Evolutionary conservation across 2,113 vertebrate species (phyloP).

Genomic region (Notarius lentiginosus): DNA sequence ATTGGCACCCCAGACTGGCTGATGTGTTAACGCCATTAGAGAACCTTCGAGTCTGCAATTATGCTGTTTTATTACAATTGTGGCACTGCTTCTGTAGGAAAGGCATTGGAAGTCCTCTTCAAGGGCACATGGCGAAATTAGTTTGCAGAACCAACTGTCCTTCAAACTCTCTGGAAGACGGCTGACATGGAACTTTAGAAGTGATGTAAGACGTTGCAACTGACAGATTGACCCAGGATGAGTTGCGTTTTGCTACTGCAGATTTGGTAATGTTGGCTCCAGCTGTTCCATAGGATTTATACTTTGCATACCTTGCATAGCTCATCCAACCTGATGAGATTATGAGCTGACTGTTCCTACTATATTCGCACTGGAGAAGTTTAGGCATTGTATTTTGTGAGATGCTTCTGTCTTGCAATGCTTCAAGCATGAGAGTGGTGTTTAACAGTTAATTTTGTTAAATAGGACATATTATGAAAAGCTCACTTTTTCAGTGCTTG

Average conservation of each 20-base stretch:
- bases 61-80: conserved; percentile 9
- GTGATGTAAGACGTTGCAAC: neutral
- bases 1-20: conserved; percentile 15
- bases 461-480: too few species aligned
- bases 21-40: neutral
- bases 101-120: neutral
- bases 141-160: conserved; percentile 6
- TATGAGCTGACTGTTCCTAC: neutral
- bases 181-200: conserved; percentile 11
- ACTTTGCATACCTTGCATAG: neutral
- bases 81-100: neutral
- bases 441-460: neutral
- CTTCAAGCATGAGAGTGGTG: too few species aligned
- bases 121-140: neutral
- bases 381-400: neutral
- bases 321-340: neutral
- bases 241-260: neutral
- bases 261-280: neutral
- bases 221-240: neutral
- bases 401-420: neutral
- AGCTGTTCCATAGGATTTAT: neutral
- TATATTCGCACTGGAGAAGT: neutral
- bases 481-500: too few species aligned
- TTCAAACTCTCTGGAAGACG: neutral
- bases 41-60: conserved; percentile 7